These are phyloP conservation scores for Oxyruncus cristatus DNA, from an alignment of 2,113 vertebrate genomes.

Conservation along the genomic window DNA sequence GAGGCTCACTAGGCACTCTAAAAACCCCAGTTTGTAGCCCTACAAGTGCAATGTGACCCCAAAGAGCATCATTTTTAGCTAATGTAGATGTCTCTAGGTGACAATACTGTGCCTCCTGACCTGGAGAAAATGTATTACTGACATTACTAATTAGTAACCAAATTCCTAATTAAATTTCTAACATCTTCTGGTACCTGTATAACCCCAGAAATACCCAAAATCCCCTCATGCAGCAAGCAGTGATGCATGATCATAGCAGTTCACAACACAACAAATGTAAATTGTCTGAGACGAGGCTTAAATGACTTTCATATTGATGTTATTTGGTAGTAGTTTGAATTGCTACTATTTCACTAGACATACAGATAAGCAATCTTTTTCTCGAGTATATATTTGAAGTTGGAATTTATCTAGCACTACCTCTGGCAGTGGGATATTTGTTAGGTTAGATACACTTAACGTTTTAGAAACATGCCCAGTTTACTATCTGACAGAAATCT, in stretches of 20 bases:
- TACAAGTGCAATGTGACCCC: neutral
- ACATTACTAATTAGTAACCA: neutral
- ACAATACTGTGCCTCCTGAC: neutral
- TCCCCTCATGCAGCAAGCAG: neutral
- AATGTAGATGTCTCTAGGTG: neutral
- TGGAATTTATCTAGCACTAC: neutral
- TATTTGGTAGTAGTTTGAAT: neutral
- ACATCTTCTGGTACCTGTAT: neutral
- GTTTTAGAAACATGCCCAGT: neutral
- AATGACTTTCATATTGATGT: neutral
- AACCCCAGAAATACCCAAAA: neutral
- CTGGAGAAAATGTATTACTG: neutral
- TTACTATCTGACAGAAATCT: neutral
- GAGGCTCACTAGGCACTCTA: neutral
- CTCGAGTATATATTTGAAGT: neutral
- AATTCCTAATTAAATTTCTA: neutral
- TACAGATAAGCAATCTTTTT: neutral
- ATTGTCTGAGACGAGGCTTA: neutral
- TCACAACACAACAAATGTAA: neutral
- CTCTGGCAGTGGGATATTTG: neutral
- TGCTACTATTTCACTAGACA: neutral
- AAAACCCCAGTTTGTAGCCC: neutral
- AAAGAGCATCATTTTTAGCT: neutral
- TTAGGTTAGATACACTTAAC: neutral
- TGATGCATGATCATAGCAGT: neutral